Evolutionary conservation across 2,113 vertebrate genomes (phyloP).

Genomic region (Otolemur garnettii): DNA sequence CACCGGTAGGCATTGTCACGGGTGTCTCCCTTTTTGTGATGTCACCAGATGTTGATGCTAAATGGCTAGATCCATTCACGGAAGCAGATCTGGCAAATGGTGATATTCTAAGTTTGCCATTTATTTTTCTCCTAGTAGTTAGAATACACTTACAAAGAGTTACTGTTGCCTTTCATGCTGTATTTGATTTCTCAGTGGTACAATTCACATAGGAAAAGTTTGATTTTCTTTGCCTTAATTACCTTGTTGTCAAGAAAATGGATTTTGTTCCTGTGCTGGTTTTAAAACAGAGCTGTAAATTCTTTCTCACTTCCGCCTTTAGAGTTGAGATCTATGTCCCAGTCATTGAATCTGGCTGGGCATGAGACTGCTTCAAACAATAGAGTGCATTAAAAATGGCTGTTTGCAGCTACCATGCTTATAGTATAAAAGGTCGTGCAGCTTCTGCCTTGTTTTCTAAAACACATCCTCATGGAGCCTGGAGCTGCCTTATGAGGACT

Average conservation of each 20-base stretch:
- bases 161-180: neutral
- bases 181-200: neutral
- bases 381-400: no score
- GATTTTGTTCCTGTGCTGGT: neutral
- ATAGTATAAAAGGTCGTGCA: neutral
- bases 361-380: neutral
- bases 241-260: neutral
- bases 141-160: neutral
- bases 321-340: neutral
- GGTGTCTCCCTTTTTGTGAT: neutral
- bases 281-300: neutral
- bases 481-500: neutral
- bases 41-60: no score
- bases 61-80: neutral
- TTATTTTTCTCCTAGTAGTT: neutral
- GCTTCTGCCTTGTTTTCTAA: neutral
- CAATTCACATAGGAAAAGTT: neutral
- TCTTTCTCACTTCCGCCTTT: neutral
- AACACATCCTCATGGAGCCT: no score
- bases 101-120: neutral
- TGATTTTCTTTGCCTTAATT: neutral
- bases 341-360: neutral
- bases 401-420: neutral
- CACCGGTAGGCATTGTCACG: rapidly evolving
- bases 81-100: neutral